Evolutionary conservation across 2,113 vertebrate genomes (phyloP), one percentile per base, ranked within the genome.

Genomic region (Edolisoma coerulescens): DNA sequence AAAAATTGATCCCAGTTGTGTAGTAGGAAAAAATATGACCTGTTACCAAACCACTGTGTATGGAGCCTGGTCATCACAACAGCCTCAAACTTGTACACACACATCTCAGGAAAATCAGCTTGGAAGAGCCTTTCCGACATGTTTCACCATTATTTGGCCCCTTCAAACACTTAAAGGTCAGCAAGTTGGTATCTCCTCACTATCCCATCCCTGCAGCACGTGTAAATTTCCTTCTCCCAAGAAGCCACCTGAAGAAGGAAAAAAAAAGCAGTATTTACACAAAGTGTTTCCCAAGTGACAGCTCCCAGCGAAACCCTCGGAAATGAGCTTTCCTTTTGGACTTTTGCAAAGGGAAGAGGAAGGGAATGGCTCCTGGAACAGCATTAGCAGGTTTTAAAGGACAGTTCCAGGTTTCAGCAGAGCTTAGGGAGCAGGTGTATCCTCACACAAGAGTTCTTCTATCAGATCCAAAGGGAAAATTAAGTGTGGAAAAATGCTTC

Each of bases 161-260:
- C 20, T 39, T 15, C 39, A 11, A 39, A 16, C 7, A 7, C 37
- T 97, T 91, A 98, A 35, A 98, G 94, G 45, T 97, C 95, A 2
- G 96, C 65, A 47, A 98, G 97, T 21, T 98, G 98, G 94, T 98
- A 98, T 80, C 98, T 97, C 93, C 98, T 97, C 78, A 98, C 97
- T 17, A 97, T 67, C 37, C 98, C 97, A 4, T 98, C 98, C 52
- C 98, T 93, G 92, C 98, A 98, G 83, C 98, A 98, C 0, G 98
- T 98, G 68, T 98, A 98, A 45, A 98, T 96, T 60, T 98, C 94
- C 80, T 98, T 98, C 90, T 98, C 98, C 98, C 97, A 98, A 2
- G 94, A 89, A 57, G 98, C 97, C 1, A 96, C 97, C 98, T 98
- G 76, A 17, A 95, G 94, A 77, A 94, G 16, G 17, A 7, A 20